Evolutionary conservation across 2,113 vertebrate genomes (phyloP).

Genomic region (Cyanoderma ruficeps): DNA sequence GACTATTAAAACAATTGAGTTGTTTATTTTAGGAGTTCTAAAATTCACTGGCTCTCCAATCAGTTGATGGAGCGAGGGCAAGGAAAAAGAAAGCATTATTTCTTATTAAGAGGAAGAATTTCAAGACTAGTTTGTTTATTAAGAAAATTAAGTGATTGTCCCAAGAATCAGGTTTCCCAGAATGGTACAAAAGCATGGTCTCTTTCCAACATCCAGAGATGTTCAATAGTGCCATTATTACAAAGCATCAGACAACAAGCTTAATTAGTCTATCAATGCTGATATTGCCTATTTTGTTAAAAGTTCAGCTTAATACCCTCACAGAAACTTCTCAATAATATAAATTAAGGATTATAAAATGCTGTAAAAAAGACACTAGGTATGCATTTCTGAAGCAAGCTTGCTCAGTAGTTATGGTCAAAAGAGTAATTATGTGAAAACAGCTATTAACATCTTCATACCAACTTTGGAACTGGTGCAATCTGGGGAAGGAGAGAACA

Average conservation of each 20-base stretch:
- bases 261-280: neutral
- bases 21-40: neutral
- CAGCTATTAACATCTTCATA: neutral
- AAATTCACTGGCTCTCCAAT: neutral
- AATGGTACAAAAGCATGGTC: neutral
- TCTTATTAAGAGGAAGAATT: neutral
- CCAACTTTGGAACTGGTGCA: neutral
- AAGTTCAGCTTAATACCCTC: neutral
- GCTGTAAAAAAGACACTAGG: neutral
- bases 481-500: neutral
- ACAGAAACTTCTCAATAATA: neutral
- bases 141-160: neutral
- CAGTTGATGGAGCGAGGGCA: accelerated
- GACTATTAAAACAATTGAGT: neutral
- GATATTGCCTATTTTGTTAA: neutral
- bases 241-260: neutral
- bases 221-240: neutral
- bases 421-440: neutral
- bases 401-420: neutral
- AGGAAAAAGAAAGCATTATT: neutral
- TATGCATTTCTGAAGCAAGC: neutral
- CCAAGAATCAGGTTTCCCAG: neutral
- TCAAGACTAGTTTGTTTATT: neutral
- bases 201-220: neutral
- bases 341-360: neutral